Base-by-base conservation (phyloP, 2,888 invertebrate species). In the Drosophila cyrtoloma region DNA sequence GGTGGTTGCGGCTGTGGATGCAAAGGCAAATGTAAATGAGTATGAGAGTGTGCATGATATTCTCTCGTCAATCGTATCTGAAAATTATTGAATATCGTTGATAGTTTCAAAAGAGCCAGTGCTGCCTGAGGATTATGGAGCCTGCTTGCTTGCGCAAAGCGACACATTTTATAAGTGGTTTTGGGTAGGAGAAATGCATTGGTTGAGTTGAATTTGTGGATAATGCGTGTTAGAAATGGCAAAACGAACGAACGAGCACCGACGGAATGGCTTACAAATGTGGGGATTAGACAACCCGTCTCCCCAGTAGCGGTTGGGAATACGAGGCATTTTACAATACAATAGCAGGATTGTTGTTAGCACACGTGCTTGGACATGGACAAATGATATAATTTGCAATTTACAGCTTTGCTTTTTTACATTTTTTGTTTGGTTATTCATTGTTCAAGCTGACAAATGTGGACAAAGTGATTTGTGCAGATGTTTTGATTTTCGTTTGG, bases 21-120 rank as follows among this genome's bases (percentile, higher is more conserved):
- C 92, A 98, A 97, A 94, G 97, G 97, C 84, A 97, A 97, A 94
- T 97, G 97, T 89, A 97, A 97, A 94, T 98, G 98, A 86, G 97
- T 97, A 94, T 98, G 98, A 86, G 97, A 97, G 94, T 98, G 98
- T 92, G 97, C 97, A 94, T 98, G 98, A 94, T 97, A 97, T 94
- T 97, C 97, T 93, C 97, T 97, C 88, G 97, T 97, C 97, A 98
- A 97, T 95, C 98, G 98, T 93, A 98, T 87, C 98, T 96, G 93
- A 92, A 93, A 93, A 86, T 91, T 93, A 91, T 87, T 79, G 89
- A 91, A 91, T 90, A 91, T 86, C 86, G 86, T 91, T 91, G 91
- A 86, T 85, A 86, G 86, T 92, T 93, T 90, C 91, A 91, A 91
- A 93, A 92, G 86, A 86, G 86, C 86, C 86, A 86, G 79, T 89